These are phyloP conservation scores for Nemotelus nigrinus DNA, from an alignment of 2,888 invertebrate genomes.

Conservation along the genomic window DNA sequence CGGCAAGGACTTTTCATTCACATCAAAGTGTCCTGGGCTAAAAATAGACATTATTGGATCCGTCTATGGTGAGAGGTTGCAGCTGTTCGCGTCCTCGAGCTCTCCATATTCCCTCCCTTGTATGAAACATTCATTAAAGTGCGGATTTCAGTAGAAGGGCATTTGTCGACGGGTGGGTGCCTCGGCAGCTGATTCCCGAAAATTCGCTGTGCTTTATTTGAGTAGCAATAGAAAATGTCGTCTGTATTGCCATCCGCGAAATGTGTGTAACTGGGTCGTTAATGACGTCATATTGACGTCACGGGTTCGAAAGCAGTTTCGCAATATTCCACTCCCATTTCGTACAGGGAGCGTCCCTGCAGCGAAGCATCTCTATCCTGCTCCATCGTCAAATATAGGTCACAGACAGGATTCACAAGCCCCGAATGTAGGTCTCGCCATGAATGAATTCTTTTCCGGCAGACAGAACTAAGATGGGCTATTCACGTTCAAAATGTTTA, in stretches of 20 bases:
- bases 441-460: background rate
- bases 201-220: too few relatives aligned
- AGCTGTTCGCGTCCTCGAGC: too few relatives aligned
- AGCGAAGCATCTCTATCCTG: background rate
- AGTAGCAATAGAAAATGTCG: too few relatives aligned
- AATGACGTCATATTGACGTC: conserved; percentile 28
- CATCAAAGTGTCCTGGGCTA: conserved; percentile 9
- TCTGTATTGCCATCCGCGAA: background rate
- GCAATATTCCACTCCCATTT: background rate
- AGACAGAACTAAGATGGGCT: background rate
- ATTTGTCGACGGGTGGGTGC: too few relatives aligned
- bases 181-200: too few relatives aligned
- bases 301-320: background rate
- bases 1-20: conserved; percentile 21
- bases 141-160: too few relatives aligned
- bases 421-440: background rate
- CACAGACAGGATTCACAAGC: conserved; percentile 27
- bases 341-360: conserved; percentile 1
- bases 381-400: background rate
- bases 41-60: conserved; percentile 12
- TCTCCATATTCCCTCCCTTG: too few relatives aligned
- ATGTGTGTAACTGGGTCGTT: background rate
- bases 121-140: too few relatives aligned
- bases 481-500: background rate
- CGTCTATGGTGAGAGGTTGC: too few relatives aligned